A percentile compares a stretch with the other conserved stretches of the same genome.
Evolutionary conservation across 1,140 invertebrate genomes (phyloP).

Genomic region (Capitella teleta): DNA sequence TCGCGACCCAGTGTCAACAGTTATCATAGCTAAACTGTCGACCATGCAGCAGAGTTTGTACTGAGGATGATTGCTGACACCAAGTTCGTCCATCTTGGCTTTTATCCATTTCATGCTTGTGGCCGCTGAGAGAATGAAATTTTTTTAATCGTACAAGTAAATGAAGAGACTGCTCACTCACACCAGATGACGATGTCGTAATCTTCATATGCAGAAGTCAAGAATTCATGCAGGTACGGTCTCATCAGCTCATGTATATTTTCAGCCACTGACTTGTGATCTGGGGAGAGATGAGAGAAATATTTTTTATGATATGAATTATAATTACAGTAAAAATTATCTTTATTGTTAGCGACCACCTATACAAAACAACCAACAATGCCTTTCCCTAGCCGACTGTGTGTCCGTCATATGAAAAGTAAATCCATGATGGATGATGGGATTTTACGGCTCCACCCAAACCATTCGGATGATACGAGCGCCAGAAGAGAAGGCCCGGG

Average conservation of each 20-base stretch:
- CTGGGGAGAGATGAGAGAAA: too few species aligned
- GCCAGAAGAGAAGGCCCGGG: too few species aligned
- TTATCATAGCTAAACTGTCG: constrained; percentile 88
- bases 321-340: too few species aligned
- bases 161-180: constrained; percentile 21
- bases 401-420: too few species aligned
- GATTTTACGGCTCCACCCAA: too few species aligned
- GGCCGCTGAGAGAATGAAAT: constrained; percentile 68
- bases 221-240: constrained; percentile 88
- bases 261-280: constrained; percentile 83
- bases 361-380: too few species aligned
- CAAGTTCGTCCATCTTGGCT: constrained; percentile 88
- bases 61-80: constrained; percentile 61
- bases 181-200: constrained; percentile 53
- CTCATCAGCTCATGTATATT: constrained; percentile 82
- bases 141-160: too few species aligned
- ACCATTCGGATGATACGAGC: too few species aligned
- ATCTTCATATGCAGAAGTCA: constrained; percentile 74
- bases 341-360: too few species aligned
- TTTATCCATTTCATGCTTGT: constrained; percentile 98
- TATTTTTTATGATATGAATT: too few species aligned
- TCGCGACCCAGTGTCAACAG: constrained; percentile 66
- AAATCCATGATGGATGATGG: too few species aligned
- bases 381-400: too few species aligned
- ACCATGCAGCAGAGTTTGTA: constrained; percentile 84